These are phyloP conservation scores for Nannospalax galili DNA, from an alignment of 2,113 vertebrate species.

Conservation along the genomic window DNA sequence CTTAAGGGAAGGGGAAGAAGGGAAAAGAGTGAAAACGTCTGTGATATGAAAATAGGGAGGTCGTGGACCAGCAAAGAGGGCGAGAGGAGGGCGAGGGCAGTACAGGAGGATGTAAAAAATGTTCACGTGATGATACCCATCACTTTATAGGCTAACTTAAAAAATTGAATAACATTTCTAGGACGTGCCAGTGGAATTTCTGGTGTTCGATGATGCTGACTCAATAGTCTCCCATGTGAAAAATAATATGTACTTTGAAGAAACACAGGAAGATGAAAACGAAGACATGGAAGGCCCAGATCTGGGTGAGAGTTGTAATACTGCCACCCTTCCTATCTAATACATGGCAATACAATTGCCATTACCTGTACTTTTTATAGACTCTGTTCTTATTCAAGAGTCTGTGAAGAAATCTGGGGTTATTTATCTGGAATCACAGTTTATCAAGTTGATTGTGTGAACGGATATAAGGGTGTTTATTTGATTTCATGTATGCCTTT, in stretches of 20 bases:
- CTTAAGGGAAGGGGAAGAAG: not conserved
- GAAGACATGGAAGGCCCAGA: conserved; percentile 80
- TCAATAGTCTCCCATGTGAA: conserved; percentile 89
- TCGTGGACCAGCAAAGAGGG: no score
- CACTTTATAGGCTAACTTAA: not conserved
- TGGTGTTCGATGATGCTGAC: conserved; percentile 88
- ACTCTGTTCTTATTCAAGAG: not conserved
- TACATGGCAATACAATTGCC: not conserved
- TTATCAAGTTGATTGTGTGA: not conserved
- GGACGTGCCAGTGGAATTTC: conserved; percentile 89
- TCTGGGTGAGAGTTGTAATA: conserved; percentile 80
- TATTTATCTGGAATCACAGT: conserved; percentile 42
- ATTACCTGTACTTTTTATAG: not conserved
- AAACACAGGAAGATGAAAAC: conserved; percentile 74
- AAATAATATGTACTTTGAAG: conserved; percentile 71
- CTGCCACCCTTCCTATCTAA: not conserved
- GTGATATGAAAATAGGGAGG: no score
- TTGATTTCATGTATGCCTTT: not conserved
- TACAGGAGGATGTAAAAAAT: not conserved
- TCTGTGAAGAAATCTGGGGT: not conserved
- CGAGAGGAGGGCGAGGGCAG: not conserved
- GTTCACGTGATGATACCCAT: not conserved
- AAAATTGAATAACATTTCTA: conserved; percentile 68
- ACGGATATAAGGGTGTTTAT: not conserved
- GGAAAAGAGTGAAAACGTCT: not conserved